These are phyloP conservation scores for western clawed frog (Xenopus tropicalis) DNA, from an alignment of 2,113 vertebrate genomes.

Conservation along the genomic window DNA sequence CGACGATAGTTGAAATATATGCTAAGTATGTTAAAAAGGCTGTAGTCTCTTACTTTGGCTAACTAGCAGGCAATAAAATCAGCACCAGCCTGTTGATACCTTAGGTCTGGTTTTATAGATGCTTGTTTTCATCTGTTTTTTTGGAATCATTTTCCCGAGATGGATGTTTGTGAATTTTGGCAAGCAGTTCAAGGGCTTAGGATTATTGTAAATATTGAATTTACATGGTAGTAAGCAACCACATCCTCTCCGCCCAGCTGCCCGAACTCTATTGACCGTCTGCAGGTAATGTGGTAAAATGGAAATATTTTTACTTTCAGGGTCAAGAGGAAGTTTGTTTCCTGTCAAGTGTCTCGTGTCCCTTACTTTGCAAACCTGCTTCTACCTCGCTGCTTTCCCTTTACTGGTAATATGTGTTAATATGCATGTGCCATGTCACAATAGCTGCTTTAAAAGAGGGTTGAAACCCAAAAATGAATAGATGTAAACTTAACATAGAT, in stretches of 20 bases:
- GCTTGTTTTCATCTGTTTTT: neutral
- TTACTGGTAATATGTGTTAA: neutral
- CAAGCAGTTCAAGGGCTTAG: neutral
- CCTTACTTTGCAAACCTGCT: slow-evolving; percentile 14
- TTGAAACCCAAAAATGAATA: no score
- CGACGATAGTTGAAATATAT: no score
- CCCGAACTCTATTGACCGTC: slow-evolving; percentile 43
- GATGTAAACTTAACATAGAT: no score
- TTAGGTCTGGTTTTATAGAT: neutral
- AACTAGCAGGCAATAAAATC: neutral
- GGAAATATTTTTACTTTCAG: slow-evolving; percentile 42
- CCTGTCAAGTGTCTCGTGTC: slow-evolving; percentile 50
- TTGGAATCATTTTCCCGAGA: neutral
- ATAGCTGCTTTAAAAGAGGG: no score
- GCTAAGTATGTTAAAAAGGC: no score
- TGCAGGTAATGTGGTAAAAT: slow-evolving; percentile 33
- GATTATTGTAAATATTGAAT: slow-evolving; percentile 30
- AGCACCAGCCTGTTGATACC: neutral
- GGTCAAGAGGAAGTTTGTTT: slow-evolving; percentile 43
- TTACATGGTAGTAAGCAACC: slow-evolving; percentile 51
- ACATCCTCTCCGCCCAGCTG: slow-evolving; percentile 55
- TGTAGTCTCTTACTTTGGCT: neutral
- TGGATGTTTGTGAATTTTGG: slow-evolving; percentile 29
- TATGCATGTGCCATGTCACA: no score
- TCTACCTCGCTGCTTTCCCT: neutral